phyloP scores from a whole-genome alignment of 2,888 invertebrate genomes.

The Xanthorhoe spadicearia region DNA sequence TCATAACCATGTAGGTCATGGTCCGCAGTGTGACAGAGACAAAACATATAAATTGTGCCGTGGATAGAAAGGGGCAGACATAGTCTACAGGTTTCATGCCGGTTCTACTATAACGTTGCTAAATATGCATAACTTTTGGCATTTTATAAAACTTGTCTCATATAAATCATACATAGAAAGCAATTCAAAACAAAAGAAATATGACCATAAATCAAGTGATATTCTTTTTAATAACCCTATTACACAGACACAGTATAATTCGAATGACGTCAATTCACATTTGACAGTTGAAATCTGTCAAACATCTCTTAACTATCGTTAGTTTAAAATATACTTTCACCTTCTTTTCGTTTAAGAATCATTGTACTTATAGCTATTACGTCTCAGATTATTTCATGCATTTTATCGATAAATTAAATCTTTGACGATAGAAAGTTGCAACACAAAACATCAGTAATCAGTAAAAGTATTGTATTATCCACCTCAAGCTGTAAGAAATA shows the following conservation, averaged over 20 bases:
- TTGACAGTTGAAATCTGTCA: background rate
- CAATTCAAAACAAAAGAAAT: no score
- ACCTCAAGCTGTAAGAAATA: background rate
- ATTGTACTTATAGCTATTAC: background rate
- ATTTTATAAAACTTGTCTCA: background rate
- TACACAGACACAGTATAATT: no score
- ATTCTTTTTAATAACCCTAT: no score
- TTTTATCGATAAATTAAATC: slow-evolving; percentile 1
- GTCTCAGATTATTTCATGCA: background rate
- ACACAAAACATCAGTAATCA: background rate
- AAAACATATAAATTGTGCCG: slow-evolving; percentile 28
- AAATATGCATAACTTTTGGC: slow-evolving; percentile 27
- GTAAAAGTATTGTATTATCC: background rate
- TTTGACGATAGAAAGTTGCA: slow-evolving; percentile 4
- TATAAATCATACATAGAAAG: no score
- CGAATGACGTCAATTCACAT: background rate
- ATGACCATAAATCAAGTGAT: no score
- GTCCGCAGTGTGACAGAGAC: slow-evolving; percentile 55
- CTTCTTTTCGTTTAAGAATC: background rate
- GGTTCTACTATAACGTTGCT: slow-evolving; percentile 36
- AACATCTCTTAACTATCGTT: background rate
- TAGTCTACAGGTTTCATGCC: slow-evolving; percentile 21
- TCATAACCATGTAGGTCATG: slow-evolving; percentile 72
- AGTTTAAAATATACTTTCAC: background rate
- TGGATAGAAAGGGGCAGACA: slow-evolving; percentile 44